Conservation (phyloP, 2,113 vertebrate species). For the Pygoscelis antarcticus region DNA sequence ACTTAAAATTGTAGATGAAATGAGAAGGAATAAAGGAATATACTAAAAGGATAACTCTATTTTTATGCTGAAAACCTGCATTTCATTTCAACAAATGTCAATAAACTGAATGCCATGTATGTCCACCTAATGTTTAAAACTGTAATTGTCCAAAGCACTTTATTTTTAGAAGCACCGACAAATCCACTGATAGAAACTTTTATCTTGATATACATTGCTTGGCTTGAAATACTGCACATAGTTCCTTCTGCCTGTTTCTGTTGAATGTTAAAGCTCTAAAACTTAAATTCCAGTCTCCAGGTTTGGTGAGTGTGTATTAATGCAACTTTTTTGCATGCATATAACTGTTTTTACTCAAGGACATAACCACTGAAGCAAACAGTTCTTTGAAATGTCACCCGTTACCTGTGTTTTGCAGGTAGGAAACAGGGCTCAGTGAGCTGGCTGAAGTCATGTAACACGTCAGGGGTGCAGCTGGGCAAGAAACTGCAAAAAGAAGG, state of each 20-base stretch:
- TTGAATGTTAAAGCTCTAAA: neutral
- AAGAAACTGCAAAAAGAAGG: neutral
- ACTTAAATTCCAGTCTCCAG: neutral
- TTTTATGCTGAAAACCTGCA: neutral
- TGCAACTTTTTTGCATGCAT: neutral
- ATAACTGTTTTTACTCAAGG: neutral
- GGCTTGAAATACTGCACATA: neutral
- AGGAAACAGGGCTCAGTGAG: neutral
- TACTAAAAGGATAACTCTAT: neutral
- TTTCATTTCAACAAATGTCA: neutral
- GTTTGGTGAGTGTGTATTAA: neutral
- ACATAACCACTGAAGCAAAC: accelerated
- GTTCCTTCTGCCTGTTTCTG: neutral
- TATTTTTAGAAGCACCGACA: neutral
- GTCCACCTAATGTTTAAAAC: neutral
- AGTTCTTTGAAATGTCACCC: neutral
- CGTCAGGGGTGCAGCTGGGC: neutral
- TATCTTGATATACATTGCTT: neutral
- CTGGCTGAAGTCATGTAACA: neutral
- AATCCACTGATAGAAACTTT: neutral
- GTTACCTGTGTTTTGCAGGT: neutral
- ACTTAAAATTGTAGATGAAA: neutral
- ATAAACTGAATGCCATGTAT: neutral
- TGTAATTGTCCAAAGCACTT: neutral
- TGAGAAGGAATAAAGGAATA: neutral